Evolutionary conservation across 2,888 invertebrate genomes (phyloP), one percentile per base, ranked within the genome.

Genomic region (Frankliniella fusca): DNA sequence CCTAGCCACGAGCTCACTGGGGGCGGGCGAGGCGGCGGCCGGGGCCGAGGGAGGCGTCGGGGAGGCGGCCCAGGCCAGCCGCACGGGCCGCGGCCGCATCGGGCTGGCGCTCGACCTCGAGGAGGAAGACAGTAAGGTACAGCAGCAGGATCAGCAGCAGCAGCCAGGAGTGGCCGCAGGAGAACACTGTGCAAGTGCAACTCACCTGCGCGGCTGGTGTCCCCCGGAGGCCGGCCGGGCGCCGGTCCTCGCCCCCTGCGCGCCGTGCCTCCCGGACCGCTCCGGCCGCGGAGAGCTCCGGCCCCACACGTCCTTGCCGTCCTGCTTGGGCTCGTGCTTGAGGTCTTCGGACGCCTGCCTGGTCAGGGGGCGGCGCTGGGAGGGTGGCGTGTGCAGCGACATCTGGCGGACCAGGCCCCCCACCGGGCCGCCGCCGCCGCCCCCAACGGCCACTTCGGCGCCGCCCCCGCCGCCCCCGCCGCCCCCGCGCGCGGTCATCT

Each of bases 321-420:
- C 3, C 3, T 54, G 1, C 54, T 15, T 54, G 54, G 38, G 61
- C 18, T 61, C 61, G 20, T 76, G 12, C 23, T 76, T 27, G 70
- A 76, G 70, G 70, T 76, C 70, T 27, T 76, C 70, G 12, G 70
- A 76, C 70, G 27, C 70, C 27, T 76, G 70, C 27, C 70, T n/a
- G 70, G 70, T 12, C 27, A 76, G 70, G 23, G 70, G 70, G 11
- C 70, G 70, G 27, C 70, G 70, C 23, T 70, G 70, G 9, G 70
- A 70, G 70, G 70, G 70, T 5, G 70, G 70, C 70, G 70, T 70
- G 70, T 70, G 70, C 70, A 76, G 70, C 10, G 70, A 76, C 70
- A 76, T 76, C 70, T 76, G 70, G 23, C 70, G 70, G 27, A 23
- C 70, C 27, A 76, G 70, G 23, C 70, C 70, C 70, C 23, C 70